These are phyloP conservation scores for Paracanthobrama guichenoti DNA, from an alignment of 2,113 vertebrate species.

Conservation along the genomic window DNA sequence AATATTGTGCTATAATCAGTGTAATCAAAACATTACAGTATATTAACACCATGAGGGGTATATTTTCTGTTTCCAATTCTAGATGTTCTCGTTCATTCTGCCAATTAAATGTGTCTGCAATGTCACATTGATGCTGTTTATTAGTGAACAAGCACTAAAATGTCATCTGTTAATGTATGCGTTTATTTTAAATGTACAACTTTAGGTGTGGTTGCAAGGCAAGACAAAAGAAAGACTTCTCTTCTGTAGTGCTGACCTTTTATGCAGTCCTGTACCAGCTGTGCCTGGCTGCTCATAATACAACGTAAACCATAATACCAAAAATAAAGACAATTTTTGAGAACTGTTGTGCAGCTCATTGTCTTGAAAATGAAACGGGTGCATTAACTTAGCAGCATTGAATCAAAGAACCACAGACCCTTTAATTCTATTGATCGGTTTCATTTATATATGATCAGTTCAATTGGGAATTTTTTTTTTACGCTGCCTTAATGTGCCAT, in stretches of 20 bases:
- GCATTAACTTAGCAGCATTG: background rate
- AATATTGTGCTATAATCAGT: constrained; percentile 2
- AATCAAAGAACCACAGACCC: background rate
- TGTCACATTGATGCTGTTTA: background rate
- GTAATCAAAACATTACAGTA: constrained; percentile 16
- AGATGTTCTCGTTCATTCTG: background rate
- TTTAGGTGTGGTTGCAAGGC: background rate
- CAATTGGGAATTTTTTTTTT: too few species aligned
- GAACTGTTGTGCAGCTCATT: background rate
- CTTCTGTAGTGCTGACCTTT: background rate
- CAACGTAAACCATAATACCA: background rate
- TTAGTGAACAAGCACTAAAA: background rate
- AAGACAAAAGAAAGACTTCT: background rate
- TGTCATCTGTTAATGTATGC: background rate
- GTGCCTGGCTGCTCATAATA: background rate
- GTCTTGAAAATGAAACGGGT: background rate
- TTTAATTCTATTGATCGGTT: too few species aligned
- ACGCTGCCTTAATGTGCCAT: too few species aligned
- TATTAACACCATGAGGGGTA: constrained; percentile 4
- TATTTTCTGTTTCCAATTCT: constrained; percentile 29
- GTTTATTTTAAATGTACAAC: constrained; percentile 8
- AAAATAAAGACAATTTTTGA: constrained; percentile 7
- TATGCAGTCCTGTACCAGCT: constrained; percentile 20
- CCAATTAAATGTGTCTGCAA: background rate
- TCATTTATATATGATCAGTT: too few species aligned